phyloP scores from a whole-genome alignment of 2,113 vertebrate species.

The Cavia porcellus region DNA sequence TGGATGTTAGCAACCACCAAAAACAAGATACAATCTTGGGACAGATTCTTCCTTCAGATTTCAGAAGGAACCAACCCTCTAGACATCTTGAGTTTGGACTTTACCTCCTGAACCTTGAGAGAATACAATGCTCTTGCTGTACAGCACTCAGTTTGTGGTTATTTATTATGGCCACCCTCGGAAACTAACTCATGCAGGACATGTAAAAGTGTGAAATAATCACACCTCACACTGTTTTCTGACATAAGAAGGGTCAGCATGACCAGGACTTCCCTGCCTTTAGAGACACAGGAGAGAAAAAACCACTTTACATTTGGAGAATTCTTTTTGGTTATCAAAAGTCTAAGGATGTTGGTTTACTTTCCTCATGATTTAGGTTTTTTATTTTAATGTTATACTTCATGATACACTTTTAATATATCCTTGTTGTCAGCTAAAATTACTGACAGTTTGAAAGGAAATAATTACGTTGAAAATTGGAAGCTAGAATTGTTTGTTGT shows the following conservation, averaged over 20 bases:
- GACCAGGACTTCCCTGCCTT: background rate
- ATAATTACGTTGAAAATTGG: slow-evolving; percentile 16
- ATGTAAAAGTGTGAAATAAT: background rate
- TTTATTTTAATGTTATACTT: background rate
- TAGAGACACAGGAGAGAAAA: background rate
- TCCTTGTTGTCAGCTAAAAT: background rate
- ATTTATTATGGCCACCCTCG: background rate
- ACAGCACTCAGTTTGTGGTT: background rate
- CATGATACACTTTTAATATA: background rate
- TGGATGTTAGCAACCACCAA: too few species aligned
- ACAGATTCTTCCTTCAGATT: background rate
- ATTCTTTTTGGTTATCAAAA: slow-evolving; percentile 39
- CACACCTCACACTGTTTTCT: background rate
- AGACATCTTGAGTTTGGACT: background rate
- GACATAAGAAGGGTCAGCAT: background rate
- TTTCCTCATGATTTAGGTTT: slow-evolving; percentile 26
- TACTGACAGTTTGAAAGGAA: slow-evolving; percentile 39
- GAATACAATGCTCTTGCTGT: background rate
- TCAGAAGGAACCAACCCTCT: background rate
- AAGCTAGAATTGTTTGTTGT: background rate
- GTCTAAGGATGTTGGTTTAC: background rate
- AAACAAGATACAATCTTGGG: background rate
- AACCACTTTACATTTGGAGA: background rate
- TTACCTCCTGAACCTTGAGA: background rate
- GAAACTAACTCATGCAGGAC: background rate